A percentile compares a stretch with the other conserved stretches of the same genome.
phyloP scores from a whole-genome alignment of 2,888 invertebrate species.

The Meghimatium bilineatum region DNA sequence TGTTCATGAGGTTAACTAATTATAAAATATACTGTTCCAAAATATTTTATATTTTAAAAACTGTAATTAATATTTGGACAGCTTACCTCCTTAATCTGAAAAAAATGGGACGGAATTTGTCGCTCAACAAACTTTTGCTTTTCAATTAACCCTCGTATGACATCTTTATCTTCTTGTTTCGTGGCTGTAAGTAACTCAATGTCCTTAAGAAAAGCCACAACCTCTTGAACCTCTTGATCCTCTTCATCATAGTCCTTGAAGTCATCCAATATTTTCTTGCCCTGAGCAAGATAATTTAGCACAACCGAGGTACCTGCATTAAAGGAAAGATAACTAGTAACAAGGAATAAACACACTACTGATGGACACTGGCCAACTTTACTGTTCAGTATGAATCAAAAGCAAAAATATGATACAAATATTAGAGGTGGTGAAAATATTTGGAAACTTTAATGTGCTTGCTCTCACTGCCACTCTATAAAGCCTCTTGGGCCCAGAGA shows the following conservation, averaged over 20 bases:
- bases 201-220: slow-evolving; percentile 28
- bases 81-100: slow-evolving; percentile 40
- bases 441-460: no score
- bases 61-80: neutral
- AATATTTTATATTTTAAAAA: neutral
- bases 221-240: slow-evolving; percentile 7
- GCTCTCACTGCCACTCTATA: no score
- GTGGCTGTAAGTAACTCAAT: slow-evolving; percentile 13
- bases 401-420: no score
- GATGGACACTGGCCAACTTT: neutral
- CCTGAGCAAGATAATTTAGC: slow-evolving; percentile 27
- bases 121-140: slow-evolving; percentile 26
- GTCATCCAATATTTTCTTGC: slow-evolving; percentile 24
- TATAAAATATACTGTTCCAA: neutral
- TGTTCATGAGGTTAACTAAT: no score
- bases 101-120: slow-evolving; percentile 39
- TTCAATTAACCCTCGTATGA: slow-evolving; percentile 37
- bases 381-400: neutral
- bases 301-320: slow-evolving; percentile 22
- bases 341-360: neutral
- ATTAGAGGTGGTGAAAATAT: neutral
- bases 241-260: slow-evolving; percentile 7
- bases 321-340: neutral
- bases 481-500: no score
- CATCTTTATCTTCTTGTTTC: slow-evolving; percentile 7